Evolutionary conservation across 2,113 vertebrate species (phyloP).

Genomic region (Campylomormyrus tamandua): DNA sequence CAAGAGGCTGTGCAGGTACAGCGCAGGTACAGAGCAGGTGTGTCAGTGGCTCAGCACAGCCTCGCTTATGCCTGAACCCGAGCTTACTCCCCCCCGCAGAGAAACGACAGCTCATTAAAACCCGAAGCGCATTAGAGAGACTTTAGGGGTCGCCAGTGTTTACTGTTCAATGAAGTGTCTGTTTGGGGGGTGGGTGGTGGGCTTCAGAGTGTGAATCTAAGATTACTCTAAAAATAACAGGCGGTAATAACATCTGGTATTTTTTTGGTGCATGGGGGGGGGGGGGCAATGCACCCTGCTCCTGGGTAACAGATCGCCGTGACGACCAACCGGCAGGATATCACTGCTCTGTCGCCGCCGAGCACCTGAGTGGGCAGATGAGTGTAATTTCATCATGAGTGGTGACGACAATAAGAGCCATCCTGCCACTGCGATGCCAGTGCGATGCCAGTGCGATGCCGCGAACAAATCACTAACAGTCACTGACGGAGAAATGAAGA

Average conservation of each 20-base stretch:
- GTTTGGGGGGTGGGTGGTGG: not conserved
- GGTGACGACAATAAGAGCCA: not conserved
- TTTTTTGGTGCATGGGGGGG: not conserved
- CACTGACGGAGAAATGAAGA: not conserved
- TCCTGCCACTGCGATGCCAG: not conserved
- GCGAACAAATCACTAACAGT: not conserved
- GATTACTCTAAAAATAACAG: not conserved
- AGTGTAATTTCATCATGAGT: not conserved
- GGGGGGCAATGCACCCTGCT: not conserved
- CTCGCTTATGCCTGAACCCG: not conserved
- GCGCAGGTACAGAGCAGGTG: not conserved
- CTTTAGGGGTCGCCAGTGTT: not conserved
- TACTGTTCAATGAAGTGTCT: not conserved
- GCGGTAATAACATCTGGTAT: not conserved
- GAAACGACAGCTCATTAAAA: not conserved
- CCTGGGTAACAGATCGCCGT: not conserved
- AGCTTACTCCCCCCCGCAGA: not conserved
- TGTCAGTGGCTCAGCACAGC: not conserved
- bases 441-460: no score
- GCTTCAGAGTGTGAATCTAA: not conserved
- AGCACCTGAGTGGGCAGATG: not conserved
- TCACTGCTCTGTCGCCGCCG: not conserved
- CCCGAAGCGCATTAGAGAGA: not conserved
- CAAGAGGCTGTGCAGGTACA: not conserved
- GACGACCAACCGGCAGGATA: not conserved